A percentile compares a stretch with the other conserved stretches of the same genome.
These are phyloP conservation scores for Pelvicachromis taeniatus DNA, from an alignment of 2,113 vertebrate genomes.

Conservation along the genomic window DNA sequence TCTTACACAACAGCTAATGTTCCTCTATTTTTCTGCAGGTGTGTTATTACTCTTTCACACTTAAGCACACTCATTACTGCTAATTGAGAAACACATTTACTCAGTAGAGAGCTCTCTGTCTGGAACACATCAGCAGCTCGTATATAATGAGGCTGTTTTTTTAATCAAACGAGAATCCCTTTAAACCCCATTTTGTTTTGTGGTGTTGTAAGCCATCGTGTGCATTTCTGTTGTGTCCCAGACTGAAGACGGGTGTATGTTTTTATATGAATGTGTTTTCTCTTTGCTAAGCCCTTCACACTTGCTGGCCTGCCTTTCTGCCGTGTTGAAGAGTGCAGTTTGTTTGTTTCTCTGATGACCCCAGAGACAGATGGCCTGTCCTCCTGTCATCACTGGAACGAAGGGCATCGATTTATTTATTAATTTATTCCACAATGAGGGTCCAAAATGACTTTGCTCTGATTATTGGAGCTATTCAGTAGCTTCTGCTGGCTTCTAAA, in stretches of 20 bases:
- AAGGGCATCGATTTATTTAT: neutral
- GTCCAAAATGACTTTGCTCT: conserved; percentile 2
- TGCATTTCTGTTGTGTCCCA: neutral
- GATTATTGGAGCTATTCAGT: conserved; percentile 29
- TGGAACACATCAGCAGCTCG: neutral
- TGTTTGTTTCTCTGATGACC: conserved; percentile 1
- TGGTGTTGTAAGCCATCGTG: neutral
- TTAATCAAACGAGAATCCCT: neutral
- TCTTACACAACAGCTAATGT: conserved; percentile 36
- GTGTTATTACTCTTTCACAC: neutral
- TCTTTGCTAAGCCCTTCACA: neutral
- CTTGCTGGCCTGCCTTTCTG: neutral
- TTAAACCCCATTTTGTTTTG: neutral
- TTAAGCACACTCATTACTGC: neutral
- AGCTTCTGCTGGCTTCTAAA: conserved; percentile 61
- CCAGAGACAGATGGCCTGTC: conserved; percentile 10
- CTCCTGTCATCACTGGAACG: neutral
- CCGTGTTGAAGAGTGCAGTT: neutral
- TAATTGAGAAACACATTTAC: neutral
- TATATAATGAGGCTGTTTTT: neutral
- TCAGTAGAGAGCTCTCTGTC: neutral
- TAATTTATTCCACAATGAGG: neutral
- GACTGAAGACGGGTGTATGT: neutral
- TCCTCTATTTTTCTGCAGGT: neutral
- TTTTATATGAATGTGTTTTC: neutral